Percentiles rank a stretch among this genome's conserved stretches.
Evolutionary conservation across 2,888 invertebrate species (phyloP).

Genomic region (Heliconius aoede): DNA sequence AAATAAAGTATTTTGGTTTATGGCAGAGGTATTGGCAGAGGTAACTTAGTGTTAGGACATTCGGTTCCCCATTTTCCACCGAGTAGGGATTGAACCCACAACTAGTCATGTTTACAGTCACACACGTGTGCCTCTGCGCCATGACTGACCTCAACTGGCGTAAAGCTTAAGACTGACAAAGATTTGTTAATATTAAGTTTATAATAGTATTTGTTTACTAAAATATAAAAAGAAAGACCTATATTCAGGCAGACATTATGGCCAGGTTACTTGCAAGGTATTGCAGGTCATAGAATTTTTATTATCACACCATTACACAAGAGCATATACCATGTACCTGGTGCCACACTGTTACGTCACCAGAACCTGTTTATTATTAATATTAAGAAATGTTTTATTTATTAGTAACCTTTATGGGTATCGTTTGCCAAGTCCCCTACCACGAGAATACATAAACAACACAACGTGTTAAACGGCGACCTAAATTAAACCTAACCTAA

Average conservation of each 20-base stretch:
- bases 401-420: constrained; percentile 66
- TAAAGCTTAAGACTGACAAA: too few species aligned
- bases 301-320: constrained; percentile 11
- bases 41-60: too few species aligned
- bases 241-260: too few species aligned
- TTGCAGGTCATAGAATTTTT: constrained; percentile 1
- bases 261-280: neutral
- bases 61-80: too few species aligned
- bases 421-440: constrained; percentile 56
- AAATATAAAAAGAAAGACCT: too few species aligned
- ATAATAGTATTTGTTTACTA: too few species aligned
- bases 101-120: too few species aligned
- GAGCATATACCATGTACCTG: neutral
- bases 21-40: too few species aligned
- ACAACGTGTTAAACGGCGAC: constrained; percentile 66
- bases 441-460: constrained; percentile 70
- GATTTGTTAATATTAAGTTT: too few species aligned
- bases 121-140: too few species aligned
- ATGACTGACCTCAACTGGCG: too few species aligned
- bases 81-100: too few species aligned
- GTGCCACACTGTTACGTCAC: constrained; percentile 8
- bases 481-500: constrained; percentile 65
- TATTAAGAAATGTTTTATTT: constrained; percentile 56
- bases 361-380: constrained; percentile 26
- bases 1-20: neutral